phyloP scores from a whole-genome alignment of 2,888 invertebrate species.

The Dioctria rufipes region DNA sequence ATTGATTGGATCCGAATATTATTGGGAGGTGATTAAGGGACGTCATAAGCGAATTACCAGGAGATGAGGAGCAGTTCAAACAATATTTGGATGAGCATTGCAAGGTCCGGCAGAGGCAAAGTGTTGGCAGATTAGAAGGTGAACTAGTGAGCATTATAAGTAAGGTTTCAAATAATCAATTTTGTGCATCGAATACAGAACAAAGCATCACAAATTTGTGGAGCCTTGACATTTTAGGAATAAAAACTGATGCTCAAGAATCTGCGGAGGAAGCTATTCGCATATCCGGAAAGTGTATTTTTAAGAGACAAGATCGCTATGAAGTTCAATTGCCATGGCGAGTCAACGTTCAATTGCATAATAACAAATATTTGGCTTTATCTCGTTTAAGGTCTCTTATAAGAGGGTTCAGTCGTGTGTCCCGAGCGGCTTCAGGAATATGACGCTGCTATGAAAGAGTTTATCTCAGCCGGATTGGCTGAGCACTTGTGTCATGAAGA shows the following conservation, averaged over 20 bases:
- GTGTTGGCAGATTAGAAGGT: not conserved
- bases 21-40: constrained; percentile 51
- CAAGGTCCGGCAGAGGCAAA: constrained; percentile 38
- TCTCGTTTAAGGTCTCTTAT: no score
- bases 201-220: not conserved
- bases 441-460: no score
- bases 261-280: not conserved
- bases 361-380: no score
- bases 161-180: no score
- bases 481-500: no score
- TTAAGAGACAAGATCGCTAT: no score
- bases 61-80: constrained; percentile 49
- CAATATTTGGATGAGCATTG: constrained; percentile 52
- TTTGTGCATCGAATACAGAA: not conserved
- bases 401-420: no score
- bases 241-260: not conserved
- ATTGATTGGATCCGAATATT: constrained; percentile 47
- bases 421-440: no score
- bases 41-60: constrained; percentile 44
- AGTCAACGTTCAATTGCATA: no score
- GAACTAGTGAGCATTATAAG: not conserved
- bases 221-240: not conserved
- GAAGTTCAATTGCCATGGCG: no score
- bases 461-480: no score
- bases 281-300: not conserved